Percentiles rank a stretch among this genome's conserved stretches.
Conservation (phyloP, 1,140 invertebrate genomes). For the Diuraphis noxia region DNA sequence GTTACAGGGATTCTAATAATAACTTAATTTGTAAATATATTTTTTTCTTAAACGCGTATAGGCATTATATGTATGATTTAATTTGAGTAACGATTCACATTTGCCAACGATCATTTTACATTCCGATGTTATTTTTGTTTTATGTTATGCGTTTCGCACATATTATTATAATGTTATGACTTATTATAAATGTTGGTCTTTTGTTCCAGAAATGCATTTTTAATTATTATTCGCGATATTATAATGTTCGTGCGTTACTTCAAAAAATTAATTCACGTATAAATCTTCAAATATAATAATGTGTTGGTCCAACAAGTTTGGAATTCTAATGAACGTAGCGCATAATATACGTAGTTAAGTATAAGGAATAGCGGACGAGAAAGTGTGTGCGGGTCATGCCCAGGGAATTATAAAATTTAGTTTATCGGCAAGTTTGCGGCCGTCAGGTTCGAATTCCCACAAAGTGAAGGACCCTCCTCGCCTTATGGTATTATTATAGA, state of each 20-base stretch:
- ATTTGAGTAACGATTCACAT: no score
- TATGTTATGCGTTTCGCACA: background rate
- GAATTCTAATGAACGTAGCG: slow-evolving; percentile 29
- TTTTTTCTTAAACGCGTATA: no score
- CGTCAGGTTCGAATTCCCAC: slow-evolving; percentile 50
- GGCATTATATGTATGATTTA: no score
- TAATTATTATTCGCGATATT: background rate
- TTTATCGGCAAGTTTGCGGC: slow-evolving; percentile 52
- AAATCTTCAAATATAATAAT: slow-evolving; percentile 20
- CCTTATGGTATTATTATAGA: slow-evolving; percentile 47
- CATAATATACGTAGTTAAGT: background rate
- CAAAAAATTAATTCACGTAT: background rate
- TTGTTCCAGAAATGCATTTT: background rate
- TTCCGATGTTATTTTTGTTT: background rate
- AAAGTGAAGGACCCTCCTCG: slow-evolving; percentile 41
- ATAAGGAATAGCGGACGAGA: background rate
- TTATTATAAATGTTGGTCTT: background rate
- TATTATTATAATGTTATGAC: background rate
- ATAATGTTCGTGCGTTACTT: background rate
- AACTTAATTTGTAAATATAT: no score
- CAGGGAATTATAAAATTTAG: slow-evolving; percentile 53
- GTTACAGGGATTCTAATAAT: no score
- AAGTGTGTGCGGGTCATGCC: slow-evolving; percentile 1
- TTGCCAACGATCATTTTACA: no score
- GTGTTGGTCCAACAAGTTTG: slow-evolving; percentile 29